A percentile compares a stretch with the other conserved stretches of the same genome.
phyloP scores from a whole-genome alignment of 1,140 invertebrate genomes.

The Brachionus asplanchnoidis region DNA sequence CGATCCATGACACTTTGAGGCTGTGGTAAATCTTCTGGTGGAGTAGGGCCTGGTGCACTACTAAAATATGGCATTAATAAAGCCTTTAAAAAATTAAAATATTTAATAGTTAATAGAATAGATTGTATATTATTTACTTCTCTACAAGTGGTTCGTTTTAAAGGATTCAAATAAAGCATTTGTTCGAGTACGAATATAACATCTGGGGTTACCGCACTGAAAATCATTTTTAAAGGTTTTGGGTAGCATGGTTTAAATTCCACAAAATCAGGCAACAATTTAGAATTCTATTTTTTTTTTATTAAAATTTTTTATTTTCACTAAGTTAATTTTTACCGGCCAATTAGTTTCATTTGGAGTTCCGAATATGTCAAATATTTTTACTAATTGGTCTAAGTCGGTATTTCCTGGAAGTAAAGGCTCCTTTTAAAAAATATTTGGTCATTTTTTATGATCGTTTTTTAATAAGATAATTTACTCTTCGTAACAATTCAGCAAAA shows the following conservation, averaged over 20 bases:
- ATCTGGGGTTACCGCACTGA: conserved; percentile 89
- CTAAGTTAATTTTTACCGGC: conserved; percentile 56
- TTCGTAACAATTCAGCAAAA: conserved; percentile 82
- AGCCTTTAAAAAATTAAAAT: conserved; percentile 48
- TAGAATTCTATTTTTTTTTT: conserved; percentile 65
- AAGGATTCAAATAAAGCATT: conserved; percentile 77
- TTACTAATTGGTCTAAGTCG: conserved; percentile 88
- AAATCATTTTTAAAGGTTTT: conserved; percentile 81
- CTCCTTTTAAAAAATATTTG: conserved; percentile 54
- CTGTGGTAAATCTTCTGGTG: conserved; percentile 70
- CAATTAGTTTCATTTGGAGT: conserved; percentile 86
- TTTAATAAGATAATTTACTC: conserved; percentile 54
- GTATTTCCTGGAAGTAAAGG: conserved; percentile 93
- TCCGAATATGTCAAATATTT: conserved; percentile 85
- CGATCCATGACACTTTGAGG: conserved; percentile 13
- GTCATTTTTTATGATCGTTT: neutral
- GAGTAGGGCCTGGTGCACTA: conserved; percentile 81
- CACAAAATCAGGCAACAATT: conserved; percentile 80
- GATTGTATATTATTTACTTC: conserved; percentile 58
- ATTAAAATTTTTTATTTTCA: neutral
- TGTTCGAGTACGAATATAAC: conserved; percentile 75
- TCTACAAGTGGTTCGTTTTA: conserved; percentile 75
- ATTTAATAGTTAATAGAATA: neutral
- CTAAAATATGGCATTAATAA: conserved; percentile 61
- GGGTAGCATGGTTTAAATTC: conserved; percentile 79